Evolutionary conservation across 2,888 invertebrate species (phyloP).

Genomic region (Panopea generosa): DNA sequence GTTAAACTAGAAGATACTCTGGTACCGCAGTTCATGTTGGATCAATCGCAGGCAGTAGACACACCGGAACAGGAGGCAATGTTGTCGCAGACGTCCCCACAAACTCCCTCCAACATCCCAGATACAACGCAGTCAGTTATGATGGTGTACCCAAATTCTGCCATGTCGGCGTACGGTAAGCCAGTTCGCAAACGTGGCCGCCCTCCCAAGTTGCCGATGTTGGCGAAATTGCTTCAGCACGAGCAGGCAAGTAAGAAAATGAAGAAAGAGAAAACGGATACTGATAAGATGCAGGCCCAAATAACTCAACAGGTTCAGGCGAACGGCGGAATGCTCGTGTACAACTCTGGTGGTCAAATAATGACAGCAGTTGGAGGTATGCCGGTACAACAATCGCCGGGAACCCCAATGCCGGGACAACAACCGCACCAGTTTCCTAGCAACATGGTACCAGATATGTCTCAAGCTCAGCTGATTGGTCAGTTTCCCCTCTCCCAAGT

Average conservation of each 20-base stretch:
- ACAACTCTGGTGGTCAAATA: slow-evolving; percentile 53
- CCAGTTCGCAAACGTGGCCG: slow-evolving; percentile 74
- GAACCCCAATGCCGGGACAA: background rate
- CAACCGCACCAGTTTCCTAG: background rate
- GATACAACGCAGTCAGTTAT: slow-evolving; percentile 67
- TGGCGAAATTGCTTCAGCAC: slow-evolving; percentile 70
- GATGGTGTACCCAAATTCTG: slow-evolving; percentile 77
- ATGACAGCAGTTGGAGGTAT: slow-evolving; percentile 39
- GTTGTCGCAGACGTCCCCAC: slow-evolving; percentile 5
- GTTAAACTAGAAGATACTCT: slow-evolving; percentile 49
- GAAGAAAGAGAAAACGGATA: slow-evolving; percentile 15
- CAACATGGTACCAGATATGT: slow-evolving; percentile 40
- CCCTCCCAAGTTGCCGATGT: slow-evolving; percentile 76
- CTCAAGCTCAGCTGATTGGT: slow-evolving; percentile 58
- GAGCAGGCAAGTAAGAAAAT: slow-evolving; percentile 36
- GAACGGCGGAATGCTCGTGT: slow-evolving; percentile 50
- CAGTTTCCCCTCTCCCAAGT: slow-evolving; percentile 57
- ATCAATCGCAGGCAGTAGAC: slow-evolving; percentile 29
- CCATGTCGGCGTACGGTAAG: slow-evolving; percentile 63
- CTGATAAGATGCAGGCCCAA: slow-evolving; percentile 22
- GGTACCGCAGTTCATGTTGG: slow-evolving; percentile 51
- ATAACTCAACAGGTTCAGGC: slow-evolving; percentile 46
- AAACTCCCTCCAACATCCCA: slow-evolving; percentile 7
- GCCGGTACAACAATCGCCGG: too few species aligned
- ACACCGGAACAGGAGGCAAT: background rate